Evolutionary conservation across 2,113 vertebrate genomes (phyloP).

Genomic region (Pimephales promelas): DNA sequence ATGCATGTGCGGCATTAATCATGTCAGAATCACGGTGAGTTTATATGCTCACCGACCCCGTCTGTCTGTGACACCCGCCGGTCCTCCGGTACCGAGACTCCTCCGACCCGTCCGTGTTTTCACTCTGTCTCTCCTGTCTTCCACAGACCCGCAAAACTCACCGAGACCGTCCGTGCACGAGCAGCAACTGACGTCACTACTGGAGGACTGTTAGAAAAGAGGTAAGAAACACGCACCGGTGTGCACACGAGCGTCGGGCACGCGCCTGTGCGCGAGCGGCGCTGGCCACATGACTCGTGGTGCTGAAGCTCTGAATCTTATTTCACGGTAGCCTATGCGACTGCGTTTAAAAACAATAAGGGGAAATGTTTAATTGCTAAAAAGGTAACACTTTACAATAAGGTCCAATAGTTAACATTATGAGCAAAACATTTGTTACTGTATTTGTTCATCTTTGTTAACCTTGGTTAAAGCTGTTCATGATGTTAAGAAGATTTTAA

Average conservation of each 20-base stretch:
- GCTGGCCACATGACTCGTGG: conserved; percentile 4
- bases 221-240: too few relatives aligned
- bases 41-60: not conserved
- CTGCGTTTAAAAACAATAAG: too few relatives aligned
- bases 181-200: conserved; percentile 32
- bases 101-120: not conserved
- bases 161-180: not conserved
- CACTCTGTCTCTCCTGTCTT: not conserved
- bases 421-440: too few relatives aligned
- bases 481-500: too few relatives aligned
- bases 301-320: not conserved
- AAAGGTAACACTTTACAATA: too few relatives aligned
- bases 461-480: too few relatives aligned
- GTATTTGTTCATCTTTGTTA: too few relatives aligned
- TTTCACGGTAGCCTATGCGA: too few relatives aligned
- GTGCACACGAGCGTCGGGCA: not conserved
- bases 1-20: not conserved
- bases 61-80: too few relatives aligned
- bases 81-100: not conserved
- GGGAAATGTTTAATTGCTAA: too few relatives aligned
- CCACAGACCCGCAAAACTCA: not conserved
- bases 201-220: not conserved
- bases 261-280: not conserved
- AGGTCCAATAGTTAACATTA: too few relatives aligned
- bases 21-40: not conserved